Evolutionary conservation across 2,888 invertebrate genomes (phyloP), one percentile per base, ranked within the genome.

Genomic region (Abrostola triplasia): DNA sequence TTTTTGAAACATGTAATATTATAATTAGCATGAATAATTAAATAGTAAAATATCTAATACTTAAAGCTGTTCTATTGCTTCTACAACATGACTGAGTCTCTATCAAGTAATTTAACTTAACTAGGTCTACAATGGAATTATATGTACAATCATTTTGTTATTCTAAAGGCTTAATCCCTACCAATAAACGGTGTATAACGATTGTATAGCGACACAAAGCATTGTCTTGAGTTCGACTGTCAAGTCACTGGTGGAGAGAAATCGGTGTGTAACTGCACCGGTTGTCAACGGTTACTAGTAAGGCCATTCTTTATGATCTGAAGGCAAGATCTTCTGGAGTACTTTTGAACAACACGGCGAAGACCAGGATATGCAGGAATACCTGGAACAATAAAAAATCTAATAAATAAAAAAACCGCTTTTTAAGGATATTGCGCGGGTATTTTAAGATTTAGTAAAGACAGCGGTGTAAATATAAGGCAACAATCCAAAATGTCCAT

Each of bases 341-440:
- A 81, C 97, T 97, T 5, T 97, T 97, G 62, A 97, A 95, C 59
- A 98, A 90, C 13, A 98, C 97, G 56, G 97, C 95, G 88, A 97
- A 95, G 56, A 98, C 97, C 98, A 98, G 98, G 24, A 98, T 90
- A 88, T 98, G 98, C 11, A 98, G 93, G 56, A 97, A 90, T n/a
- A 96, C 90, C 97, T 97, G 93, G 82, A 83, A 59, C 72, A 76
- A 66, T 57, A 55, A 5, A 57, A 42, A 35, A n/a, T 42, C 10
- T 42, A 24, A 41, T 5, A 2, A 44, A 11, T 6, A 13, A 44
- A 5, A n/a, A n/a, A n/a, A n/a, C n/a, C n/a, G n/a, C n/a, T n/a
- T n/a, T n/a, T n/a, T n/a, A n/a, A n/a, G n/a, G n/a, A n/a, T n/a
- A 24, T 24, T 24, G 24, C 24, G 24, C 24, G 24, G 24, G 24